These are phyloP conservation scores for Pteropus alecto DNA, from an alignment of 2,113 vertebrate species.

Conservation along the genomic window DNA sequence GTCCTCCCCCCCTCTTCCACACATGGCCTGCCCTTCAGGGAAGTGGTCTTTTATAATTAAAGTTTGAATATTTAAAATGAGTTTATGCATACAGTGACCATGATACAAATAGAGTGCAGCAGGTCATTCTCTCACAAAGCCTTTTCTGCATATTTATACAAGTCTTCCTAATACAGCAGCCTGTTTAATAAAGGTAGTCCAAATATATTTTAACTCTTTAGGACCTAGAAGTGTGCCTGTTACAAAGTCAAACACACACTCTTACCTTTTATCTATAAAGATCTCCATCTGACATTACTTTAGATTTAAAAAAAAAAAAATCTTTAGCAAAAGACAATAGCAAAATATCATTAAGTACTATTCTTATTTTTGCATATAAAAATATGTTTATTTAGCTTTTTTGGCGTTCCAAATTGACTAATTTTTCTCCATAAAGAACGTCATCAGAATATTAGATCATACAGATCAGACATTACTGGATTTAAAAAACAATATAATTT, in stretches of 20 bases:
- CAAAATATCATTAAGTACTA: slow-evolving; percentile 45
- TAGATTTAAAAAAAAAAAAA: neutral
- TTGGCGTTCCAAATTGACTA: slow-evolving; percentile 58
- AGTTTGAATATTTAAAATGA: slow-evolving; percentile 67
- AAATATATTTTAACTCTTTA: slow-evolving; percentile 22
- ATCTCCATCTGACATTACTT: neutral
- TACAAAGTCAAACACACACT: neutral
- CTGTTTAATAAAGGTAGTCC: slow-evolving; percentile 37
- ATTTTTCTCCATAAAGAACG: slow-evolving; percentile 67
- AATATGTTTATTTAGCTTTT: slow-evolving; percentile 48
- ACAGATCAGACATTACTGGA: slow-evolving; percentile 45
- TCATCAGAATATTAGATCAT: slow-evolving; percentile 53
- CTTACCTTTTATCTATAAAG: neutral
- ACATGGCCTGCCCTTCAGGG: neutral
- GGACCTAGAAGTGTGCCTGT: neutral
- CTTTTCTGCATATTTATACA: slow-evolving; percentile 47
- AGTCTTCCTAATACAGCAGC: slow-evolving; percentile 48
- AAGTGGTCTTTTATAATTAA: slow-evolving; percentile 68
- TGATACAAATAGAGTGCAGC: slow-evolving; percentile 37
- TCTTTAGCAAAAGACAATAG: slow-evolving; percentile 28
- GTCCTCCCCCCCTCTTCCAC: neutral
- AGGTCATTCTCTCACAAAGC: neutral
- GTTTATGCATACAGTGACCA: slow-evolving; percentile 29
- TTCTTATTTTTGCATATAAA: slow-evolving; percentile 60
- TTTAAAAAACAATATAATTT: slow-evolving; percentile 64